Base-by-base conservation (phyloP, 2,888 invertebrate species). In the Euspilapteryx auroguttella region DNA sequence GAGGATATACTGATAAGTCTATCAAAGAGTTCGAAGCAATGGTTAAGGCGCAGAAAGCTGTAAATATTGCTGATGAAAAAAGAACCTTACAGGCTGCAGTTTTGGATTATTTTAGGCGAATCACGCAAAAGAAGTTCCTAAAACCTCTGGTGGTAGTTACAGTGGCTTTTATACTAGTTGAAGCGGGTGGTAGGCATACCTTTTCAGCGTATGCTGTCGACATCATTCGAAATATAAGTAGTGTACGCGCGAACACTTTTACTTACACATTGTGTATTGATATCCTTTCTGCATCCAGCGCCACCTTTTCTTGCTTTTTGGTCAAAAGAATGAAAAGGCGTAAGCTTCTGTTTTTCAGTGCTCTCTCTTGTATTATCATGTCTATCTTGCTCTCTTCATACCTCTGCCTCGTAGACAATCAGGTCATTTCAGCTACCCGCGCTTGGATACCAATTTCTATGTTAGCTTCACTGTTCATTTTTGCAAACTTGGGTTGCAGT, bases 121-220 rank as follows among this genome's bases (percentile, higher is more conserved):
- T 17, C 8, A 17, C 17, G 8, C 5, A 17, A 8, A 5, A 5
- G 8, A 8, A 17, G 5, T 17, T 17, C 17, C 5, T 17, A 8
- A 17, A 17, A 17, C 17, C 17, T 6, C 5, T 17, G 5, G 5
- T 17, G 8, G 8, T 17, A 6, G 8, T 17, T 6, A 6, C 5
- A 5, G 17, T 8, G 5, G 17, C 5, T 17, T 17, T 17, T 8
- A 2, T 55, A 2, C 30, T 66, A 2, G 29, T 59, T 1, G 66
- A 65, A 35, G 27, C 43, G 2, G 49, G 55, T 24, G 62, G 64
- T 0, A 45, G 59, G 17, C 61, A 64, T 20, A 36, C 50, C 1
- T 61, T 65, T 9, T 54, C 64, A 0, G 49, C 55, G 0, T 65
- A 55, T 17, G 65, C 62, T 3, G 25, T 51, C n/a, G 51, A 57